Base-by-base conservation (phyloP, 2,797 vertebrate species). In the Tragopan temminckii region DNA sequence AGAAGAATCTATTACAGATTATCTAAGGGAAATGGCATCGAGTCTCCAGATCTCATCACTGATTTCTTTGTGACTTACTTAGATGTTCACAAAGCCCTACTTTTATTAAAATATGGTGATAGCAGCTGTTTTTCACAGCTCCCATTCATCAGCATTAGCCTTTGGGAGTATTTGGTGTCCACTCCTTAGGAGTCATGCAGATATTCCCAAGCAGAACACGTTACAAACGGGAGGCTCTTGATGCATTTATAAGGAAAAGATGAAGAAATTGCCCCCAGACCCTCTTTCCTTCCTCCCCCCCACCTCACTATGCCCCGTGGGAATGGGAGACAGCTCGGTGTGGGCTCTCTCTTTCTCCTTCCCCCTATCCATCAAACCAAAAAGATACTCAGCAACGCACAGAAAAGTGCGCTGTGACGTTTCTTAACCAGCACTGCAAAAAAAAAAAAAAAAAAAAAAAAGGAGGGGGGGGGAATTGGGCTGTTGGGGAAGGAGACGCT, bases 81-180 rank as follows among this genome's bases (percentile, higher is more conserved):
- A 68, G 43, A 58, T 87, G 88, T 71, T 52, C 66, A 46, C 62
- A 63, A 45, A 55, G 72, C 46, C 52, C 45, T 33, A 27, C 75
- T 87, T 94, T 96, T 84, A 88, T 85, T 94, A 87, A 93, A 94
- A 88, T 89, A 64, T 7, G 68, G 66, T 78, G 85, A 62, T 36
- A 55, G 72, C 55, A 69, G 68, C 78, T 72, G 31, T 6, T 80
- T 77, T 78, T 13, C 89, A 27, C 64, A 29, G 48, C 10, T 19
- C 72, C 40, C 75, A 93, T 84, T 43, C 48, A 66, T 75, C 79
- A 95, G 69, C 40, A n/a, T 87, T 72, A 85, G 62, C 80, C 86
- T 85, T 64, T 19, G 67, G 80, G 93, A 89, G 58, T 53, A 48
- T 69, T 86, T 33, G 94, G 40, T 42, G 81, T 40, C 70, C 2